Evolutionary conservation across 2,797 vertebrate genomes (phyloP), one percentile per base, ranked within the genome.

Genomic region (Darevskia nairensis): DNA sequence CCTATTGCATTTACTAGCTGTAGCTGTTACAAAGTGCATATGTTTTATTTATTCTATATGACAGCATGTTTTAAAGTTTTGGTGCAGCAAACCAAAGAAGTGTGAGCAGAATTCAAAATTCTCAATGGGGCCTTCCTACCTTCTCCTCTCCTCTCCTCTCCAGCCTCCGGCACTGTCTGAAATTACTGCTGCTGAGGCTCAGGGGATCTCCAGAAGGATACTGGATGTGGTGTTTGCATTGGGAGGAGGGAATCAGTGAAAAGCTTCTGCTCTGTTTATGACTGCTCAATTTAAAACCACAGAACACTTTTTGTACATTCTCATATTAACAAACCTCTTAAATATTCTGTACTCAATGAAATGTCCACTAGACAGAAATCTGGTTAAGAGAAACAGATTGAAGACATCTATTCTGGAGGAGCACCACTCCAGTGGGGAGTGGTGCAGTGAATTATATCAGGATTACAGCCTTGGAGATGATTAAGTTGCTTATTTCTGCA

Each of bases 1-100:
- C 92, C 93, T 91, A 93, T 89, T 90, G 94, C 92, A 93, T 90
- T 92, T 94, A 93, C 90, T 94, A 93, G 64, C 88, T 92, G 92
- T 94, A 93, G 64, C 88, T 92, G 92, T 91, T 94, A 89, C 78
- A 87, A 94, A 95, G 93, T 93, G 90, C 75, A 88, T 91, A 95
- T 88, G 87, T 83, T 90, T 85, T 86, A 87, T 92, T 78, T 83
- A 81, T 86, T 94, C 91, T 92, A 93, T 95, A 94, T 21, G 89
- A 86, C 69, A 95, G 91, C 91, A 90, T 74, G n/a, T 84, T 94
- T 86, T 66, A 88, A 93, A 94, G 89, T 91, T 82, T 86, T 27
- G 90, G 92, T 90, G 86, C 86, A 93, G 94, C 90, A 88, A 94
- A 92, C 87, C 90, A 46, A 74, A 87, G 9, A 55, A 19, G 32